phyloP scores from a whole-genome alignment of 2,797 vertebrate genomes.

The Diglossa cyanea region DNA sequence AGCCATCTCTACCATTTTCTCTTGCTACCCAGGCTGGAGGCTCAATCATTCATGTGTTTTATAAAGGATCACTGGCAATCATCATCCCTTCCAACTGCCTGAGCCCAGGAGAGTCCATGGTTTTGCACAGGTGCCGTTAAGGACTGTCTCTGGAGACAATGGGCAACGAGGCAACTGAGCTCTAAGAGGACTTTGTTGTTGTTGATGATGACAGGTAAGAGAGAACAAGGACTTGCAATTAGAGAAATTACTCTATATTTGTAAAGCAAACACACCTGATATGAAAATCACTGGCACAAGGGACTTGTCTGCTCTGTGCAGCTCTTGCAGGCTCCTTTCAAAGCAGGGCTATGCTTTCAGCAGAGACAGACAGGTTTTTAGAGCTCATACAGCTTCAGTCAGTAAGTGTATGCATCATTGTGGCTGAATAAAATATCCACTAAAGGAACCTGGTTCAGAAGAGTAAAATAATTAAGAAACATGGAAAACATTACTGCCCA shows the following conservation, averaged over 20 bases:
- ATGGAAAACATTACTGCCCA: conserved; percentile 48
- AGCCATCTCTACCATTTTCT: neutral
- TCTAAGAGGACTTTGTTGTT: neutral
- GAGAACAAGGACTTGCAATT: neutral
- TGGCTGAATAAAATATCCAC: conserved; percentile 61
- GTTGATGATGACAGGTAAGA: neutral
- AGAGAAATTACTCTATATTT: neutral
- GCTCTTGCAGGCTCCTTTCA: neutral
- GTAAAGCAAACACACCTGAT: neutral
- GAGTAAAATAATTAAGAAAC: conserved; percentile 70
- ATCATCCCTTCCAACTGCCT: neutral
- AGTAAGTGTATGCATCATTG: conserved; percentile 43
- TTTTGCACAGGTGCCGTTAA: neutral
- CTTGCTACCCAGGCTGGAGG: neutral
- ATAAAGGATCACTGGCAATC: neutral
- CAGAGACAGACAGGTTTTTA: conserved; percentile 27
- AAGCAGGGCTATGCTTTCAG: conserved; percentile 17
- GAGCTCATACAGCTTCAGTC: neutral
- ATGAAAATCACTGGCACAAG: neutral
- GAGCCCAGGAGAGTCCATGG: neutral
- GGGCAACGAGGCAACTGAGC: neutral
- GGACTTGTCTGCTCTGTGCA: neutral
- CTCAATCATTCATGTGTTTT: accelerated
- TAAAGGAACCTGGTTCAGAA: conserved; percentile 48
- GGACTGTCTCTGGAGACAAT: neutral